Percentiles rank a stretch among this genome's conserved stretches.
Conservation (phyloP, 1,140 invertebrate genomes). For the Penaeus japonicus region DNA sequence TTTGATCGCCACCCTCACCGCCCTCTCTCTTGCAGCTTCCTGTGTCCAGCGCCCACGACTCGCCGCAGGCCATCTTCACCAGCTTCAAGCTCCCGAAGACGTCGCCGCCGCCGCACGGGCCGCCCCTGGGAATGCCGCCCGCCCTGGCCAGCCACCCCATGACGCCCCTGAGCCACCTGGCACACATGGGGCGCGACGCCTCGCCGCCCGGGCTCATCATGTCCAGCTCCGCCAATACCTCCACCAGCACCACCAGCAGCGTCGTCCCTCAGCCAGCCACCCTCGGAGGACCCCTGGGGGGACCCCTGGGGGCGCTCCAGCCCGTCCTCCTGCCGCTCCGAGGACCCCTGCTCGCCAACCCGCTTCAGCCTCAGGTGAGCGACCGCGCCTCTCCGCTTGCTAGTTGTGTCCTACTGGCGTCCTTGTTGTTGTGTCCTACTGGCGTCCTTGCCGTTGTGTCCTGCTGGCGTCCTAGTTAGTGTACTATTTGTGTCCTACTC, state of each 20-base stretch:
- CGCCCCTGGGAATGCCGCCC: constrained; percentile 2
- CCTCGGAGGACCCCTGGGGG: constrained; percentile 3
- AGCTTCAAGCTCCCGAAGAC: constrained; percentile 88
- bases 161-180: constrained; percentile 51
- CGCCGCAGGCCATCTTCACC: constrained; percentile 88
- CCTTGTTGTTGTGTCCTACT: not conserved
- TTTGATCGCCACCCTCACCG: no score
- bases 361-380: constrained; percentile 59
- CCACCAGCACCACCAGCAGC: constrained; percentile 9
- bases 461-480: no score
- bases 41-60: constrained; percentile 54
- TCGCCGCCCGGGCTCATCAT: constrained; percentile 42
- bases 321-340: constrained; percentile 42
- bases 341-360: constrained; percentile 50
- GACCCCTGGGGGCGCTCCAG: not conserved
- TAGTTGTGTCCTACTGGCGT: not conserved
- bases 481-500: no score
- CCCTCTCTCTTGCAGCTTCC: constrained; percentile 45
- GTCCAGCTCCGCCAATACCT: constrained; percentile 34
- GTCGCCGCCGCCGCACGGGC: constrained; percentile 54
- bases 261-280: constrained; percentile 2
- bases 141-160: constrained; percentile 51
- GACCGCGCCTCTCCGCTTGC: not conserved
- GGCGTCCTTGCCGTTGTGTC: not conserved
- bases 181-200: constrained; percentile 50